These are phyloP conservation scores for Chloroceryle inda DNA, from an alignment of 2,797 vertebrate species.

Conservation along the genomic window DNA sequence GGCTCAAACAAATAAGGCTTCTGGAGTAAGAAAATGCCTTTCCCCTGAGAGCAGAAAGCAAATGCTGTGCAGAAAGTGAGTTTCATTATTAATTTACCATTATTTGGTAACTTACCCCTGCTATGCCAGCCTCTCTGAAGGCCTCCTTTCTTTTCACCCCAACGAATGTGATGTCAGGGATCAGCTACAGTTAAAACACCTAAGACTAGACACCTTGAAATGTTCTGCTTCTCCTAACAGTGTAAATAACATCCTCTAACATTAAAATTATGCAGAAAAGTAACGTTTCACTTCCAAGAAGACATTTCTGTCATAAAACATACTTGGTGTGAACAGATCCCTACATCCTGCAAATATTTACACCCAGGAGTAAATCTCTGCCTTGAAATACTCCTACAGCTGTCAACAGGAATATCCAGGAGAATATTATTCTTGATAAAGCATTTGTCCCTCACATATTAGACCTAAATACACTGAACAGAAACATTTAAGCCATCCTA, in stretches of 20 bases:
- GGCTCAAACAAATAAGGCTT: slow-evolving; percentile 10
- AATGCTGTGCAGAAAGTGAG: slow-evolving; percentile 66
- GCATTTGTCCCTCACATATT: neutral
- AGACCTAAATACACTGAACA: neutral
- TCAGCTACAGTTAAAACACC: neutral
- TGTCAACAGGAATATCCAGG: neutral
- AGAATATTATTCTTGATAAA: neutral
- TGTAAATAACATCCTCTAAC: neutral
- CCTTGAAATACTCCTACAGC: neutral
- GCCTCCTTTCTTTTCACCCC: neutral
- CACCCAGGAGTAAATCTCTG: neutral
- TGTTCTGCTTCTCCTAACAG: neutral
- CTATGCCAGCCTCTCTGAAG: neutral
- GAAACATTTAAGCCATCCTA: neutral
- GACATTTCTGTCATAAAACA: neutral
- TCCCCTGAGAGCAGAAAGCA: slow-evolving; percentile 48
- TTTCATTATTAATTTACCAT: slow-evolving; percentile 68
- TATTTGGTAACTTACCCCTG: slow-evolving; percentile 24
- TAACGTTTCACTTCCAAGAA: neutral
- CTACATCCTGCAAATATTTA: neutral
- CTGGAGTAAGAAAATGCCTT: slow-evolving; percentile 35
- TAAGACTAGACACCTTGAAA: neutral
- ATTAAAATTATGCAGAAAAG: neutral
- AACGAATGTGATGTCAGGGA: neutral
- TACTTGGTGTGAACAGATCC: neutral